phyloP scores from a whole-genome alignment of 2,888 invertebrate species.

The Dione vanillae region DNA sequence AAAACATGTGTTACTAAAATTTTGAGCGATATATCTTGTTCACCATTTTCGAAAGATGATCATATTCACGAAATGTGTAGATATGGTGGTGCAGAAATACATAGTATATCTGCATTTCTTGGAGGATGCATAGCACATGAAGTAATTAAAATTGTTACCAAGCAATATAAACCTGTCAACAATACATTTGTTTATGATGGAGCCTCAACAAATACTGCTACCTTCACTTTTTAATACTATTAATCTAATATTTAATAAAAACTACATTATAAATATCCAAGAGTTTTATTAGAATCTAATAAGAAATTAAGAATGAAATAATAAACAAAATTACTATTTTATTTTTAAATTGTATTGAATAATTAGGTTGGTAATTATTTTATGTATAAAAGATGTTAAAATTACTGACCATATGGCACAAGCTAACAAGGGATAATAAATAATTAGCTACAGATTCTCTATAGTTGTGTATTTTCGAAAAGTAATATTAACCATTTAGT shows the following conservation, averaged over 20 bases:
- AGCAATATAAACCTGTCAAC: slow-evolving; percentile 97
- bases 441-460: slow-evolving; percentile 60
- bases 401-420: slow-evolving; percentile 8
- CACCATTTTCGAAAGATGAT: slow-evolving; percentile 93
- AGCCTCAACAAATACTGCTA: slow-evolving; percentile 92
- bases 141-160: slow-evolving; percentile 96
- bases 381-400: slow-evolving; percentile 8
- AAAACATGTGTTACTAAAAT: slow-evolving; percentile 90
- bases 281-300: slow-evolving; percentile 30
- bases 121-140: slow-evolving; percentile 98
- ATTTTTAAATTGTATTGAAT: not conserved
- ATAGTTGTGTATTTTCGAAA: slow-evolving; percentile 80
- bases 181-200: slow-evolving; percentile 98
- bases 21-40: slow-evolving; percentile 93
- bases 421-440: slow-evolving; percentile 18
- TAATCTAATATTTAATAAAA: slow-evolving; percentile 35
- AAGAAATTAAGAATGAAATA: slow-evolving; percentile 7
- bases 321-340: not conserved
- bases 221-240: slow-evolving; percentile 88
- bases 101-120: slow-evolving; percentile 96
- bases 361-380: not conserved
- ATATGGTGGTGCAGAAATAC: slow-evolving; percentile 97
- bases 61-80: slow-evolving; percentile 97
- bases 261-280: slow-evolving; percentile 14
- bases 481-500: slow-evolving; percentile 71